Base-by-base conservation (phyloP, 2,797 vertebrate genomes). In the Notolepis coatsorum region DNA sequence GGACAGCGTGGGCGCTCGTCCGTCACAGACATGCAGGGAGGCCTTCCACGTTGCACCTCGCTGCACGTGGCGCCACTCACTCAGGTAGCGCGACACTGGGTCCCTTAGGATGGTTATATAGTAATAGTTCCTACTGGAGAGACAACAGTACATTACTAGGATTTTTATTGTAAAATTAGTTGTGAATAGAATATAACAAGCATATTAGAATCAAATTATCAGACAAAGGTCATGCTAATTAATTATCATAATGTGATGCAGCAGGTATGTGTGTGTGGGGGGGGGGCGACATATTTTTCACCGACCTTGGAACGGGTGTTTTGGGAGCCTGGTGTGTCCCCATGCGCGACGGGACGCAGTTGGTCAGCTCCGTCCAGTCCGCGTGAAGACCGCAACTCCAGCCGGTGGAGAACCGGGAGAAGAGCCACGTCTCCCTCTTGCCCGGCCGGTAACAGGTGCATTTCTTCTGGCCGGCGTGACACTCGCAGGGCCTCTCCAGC, bases 341-440 rank as follows among this genome's bases (percentile, higher is more conserved):
- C 94, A 97, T 95, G 48, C 94, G 89, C 0, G 92, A 82, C 0
- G 96, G 97, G 42, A 98, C 96, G 75, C 97, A 99, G 90, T 92
- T 95, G 74, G 93, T 97, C 68, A 98, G 94, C 84, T 98, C 96
- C 1, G 96, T 99, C 97, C 97, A 98, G 94, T 98, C 96, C 5
- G 97, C 97, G 5, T 99, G 97, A 43, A 98, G 92, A 17, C 97
- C 96, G 69, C 97, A 99, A 88, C 96, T 98, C 97, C 97, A 98
- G 82, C 97, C 97, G 0, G 96, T 99, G 84, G 96, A 99, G 88
- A 99, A 98, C 41, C 96, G 94, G 45, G 96, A 98, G 84, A 98
- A 99, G 41, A 99, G 93, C 96, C 97, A 99, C 18, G 96, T 97
- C 69, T 98, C 96, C 33, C 91, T 92, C 65, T 96, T 96, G 50